A percentile compares a stretch with the other conserved stretches of the same genome.
These are phyloP conservation scores for Clarias laeviceps DNA, from an alignment of 2,797 vertebrate species.

Conservation along the genomic window DNA sequence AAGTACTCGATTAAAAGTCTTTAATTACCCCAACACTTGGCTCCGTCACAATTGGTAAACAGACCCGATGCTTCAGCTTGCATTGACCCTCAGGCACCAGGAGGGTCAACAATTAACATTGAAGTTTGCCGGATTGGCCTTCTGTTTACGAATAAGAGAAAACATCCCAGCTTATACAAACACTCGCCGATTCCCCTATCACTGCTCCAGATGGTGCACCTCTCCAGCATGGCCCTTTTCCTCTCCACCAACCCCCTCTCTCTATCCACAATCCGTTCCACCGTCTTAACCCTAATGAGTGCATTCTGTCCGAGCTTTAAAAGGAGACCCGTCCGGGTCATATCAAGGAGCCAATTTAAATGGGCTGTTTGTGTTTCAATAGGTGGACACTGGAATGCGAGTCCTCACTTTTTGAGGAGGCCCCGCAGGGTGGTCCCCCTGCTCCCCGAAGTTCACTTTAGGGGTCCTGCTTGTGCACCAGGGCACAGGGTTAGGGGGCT, in stretches of 20 bases:
- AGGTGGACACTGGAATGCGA: conserved; percentile 61
- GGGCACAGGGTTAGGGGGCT: conserved; percentile 47
- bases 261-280: conserved; percentile 44
- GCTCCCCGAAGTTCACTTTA: conserved; percentile 59
- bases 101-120: conserved; percentile 34
- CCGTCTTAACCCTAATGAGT: conserved; percentile 58
- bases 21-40: conserved; percentile 50
- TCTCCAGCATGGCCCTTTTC: conserved; percentile 16
- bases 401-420: conserved; percentile 55
- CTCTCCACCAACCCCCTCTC: conserved; percentile 12
- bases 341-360: conserved; percentile 61
- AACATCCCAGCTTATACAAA: conserved; percentile 45
- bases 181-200: conserved; percentile 33
- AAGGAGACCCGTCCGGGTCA: conserved; percentile 55
- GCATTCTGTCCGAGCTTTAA: conserved; percentile 53
- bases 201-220: conserved; percentile 35
- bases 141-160: conserved; percentile 48
- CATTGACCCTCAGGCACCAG: conserved; percentile 46
- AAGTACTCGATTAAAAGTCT: conserved; percentile 55
- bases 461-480: conserved; percentile 42
- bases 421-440: conserved; percentile 62
- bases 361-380: conserved; percentile 64
- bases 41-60: conserved; percentile 43
- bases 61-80: conserved; percentile 41
- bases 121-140: conserved; percentile 26